These are phyloP conservation scores for Myiopsitta monachus DNA, from an alignment of 2,113 vertebrate species.

Conservation along the genomic window DNA sequence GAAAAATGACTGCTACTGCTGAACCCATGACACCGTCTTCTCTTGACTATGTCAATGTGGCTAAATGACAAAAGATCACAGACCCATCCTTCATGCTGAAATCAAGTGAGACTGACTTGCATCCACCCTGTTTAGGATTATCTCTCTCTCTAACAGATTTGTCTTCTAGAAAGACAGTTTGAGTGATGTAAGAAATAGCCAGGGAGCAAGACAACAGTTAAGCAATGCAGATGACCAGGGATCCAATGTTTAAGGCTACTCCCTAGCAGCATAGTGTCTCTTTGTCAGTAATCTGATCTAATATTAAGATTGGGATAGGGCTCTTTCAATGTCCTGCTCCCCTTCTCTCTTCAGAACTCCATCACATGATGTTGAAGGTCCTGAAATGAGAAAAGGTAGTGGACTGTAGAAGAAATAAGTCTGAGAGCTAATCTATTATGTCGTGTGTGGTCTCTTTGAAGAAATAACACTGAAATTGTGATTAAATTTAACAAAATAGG, in stretches of 20 bases:
- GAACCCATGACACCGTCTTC: no score
- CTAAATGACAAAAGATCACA: neutral
- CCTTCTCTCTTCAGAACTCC: neutral
- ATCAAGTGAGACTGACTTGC: neutral
- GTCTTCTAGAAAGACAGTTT: neutral
- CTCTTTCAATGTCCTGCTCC: neutral
- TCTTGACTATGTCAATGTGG: neutral
- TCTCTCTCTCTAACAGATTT: neutral
- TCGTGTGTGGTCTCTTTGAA: neutral
- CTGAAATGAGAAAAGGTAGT: neutral
- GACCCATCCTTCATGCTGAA: neutral
- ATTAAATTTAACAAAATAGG: constrained; percentile 21
- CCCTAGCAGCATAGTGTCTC: neutral
- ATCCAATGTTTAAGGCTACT: neutral
- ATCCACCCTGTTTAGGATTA: neutral
- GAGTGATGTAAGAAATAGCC: neutral
- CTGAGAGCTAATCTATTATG: neutral
- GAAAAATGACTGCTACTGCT: no score
- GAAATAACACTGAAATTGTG: neutral
- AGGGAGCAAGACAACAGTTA: neutral
- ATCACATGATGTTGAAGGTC: neutral
- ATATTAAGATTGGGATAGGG: neutral
- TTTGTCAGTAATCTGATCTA: neutral
- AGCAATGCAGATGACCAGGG: neutral
- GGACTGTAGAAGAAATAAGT: neutral